These are phyloP conservation scores for Perca fluviatilis DNA, from an alignment of 2,113 vertebrate genomes.

Conservation along the genomic window DNA sequence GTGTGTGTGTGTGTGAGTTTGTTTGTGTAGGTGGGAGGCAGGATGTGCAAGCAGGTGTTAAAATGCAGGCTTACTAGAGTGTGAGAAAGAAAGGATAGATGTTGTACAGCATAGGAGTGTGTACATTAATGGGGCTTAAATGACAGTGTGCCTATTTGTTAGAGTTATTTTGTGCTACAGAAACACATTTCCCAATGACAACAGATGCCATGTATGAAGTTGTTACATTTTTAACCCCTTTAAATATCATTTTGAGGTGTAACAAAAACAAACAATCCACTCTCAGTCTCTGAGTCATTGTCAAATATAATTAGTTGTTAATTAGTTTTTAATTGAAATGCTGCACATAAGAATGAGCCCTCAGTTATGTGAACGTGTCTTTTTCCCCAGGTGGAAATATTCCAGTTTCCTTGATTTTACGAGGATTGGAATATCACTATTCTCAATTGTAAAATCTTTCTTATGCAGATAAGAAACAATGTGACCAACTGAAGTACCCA, in stretches of 20 bases:
- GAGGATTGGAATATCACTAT: conserved; percentile 20
- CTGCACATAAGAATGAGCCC: conserved; percentile 17
- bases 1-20: conserved; percentile 17
- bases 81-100: conserved; percentile 12
- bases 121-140: not conserved
- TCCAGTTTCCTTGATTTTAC: conserved; percentile 37
- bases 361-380: not conserved
- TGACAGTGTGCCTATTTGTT: conserved; percentile 5
- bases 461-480: not conserved
- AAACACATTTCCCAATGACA: conserved; percentile 11
- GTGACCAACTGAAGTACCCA: conserved; percentile 13
- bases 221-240: conserved; percentile 35
- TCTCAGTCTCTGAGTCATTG: conserved; percentile 41
- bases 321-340: conserved; percentile 67
- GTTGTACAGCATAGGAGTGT: not conserved
- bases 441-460: conserved; percentile 16
- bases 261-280: conserved; percentile 54
- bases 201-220: not conserved
- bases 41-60: conserved; percentile 6
- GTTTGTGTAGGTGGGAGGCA: not conserved
- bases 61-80: not conserved
- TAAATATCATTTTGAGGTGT: conserved; percentile 50
- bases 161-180: conserved; percentile 5
- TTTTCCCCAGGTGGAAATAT: conserved; percentile 27
- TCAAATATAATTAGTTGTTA: conserved; percentile 54